Conservation (phyloP, 2,888 invertebrate species). For the Orgyia antiqua region DNA sequence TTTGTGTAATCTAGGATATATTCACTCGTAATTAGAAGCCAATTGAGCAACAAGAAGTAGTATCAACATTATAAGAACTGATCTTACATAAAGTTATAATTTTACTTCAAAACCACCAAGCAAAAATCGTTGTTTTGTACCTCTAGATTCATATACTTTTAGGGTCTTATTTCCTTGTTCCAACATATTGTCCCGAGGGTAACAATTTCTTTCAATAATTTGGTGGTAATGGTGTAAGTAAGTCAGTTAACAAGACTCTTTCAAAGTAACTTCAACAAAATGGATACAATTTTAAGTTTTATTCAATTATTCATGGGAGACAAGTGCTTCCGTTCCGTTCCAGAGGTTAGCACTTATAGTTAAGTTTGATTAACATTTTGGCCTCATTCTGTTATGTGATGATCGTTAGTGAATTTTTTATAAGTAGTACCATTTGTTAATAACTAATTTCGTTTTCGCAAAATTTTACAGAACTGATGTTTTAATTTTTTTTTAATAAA, state of each 20-base stretch:
- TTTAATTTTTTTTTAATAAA: no score
- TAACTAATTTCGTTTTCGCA: no score
- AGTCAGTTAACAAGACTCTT: constrained; percentile 55
- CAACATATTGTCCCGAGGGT: constrained; percentile 27
- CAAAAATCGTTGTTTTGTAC: constrained; percentile 16
- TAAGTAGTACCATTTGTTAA: no score
- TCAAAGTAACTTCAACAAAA: constrained; percentile 38
- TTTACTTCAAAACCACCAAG: constrained; percentile 24
- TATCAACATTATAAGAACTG: constrained; percentile 30
- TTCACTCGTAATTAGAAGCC: constrained; percentile 42
- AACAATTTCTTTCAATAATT: constrained; percentile 57
- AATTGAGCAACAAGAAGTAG: constrained; percentile 43
- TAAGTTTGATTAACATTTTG: constrained; percentile 12
- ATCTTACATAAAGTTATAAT: constrained; percentile 43
- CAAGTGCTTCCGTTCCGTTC: constrained; percentile 4
- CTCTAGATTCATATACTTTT: constrained; percentile 9
- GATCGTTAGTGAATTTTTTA: constrained; percentile 5
- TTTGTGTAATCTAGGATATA: no score
- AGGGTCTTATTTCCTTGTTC: constrained; percentile 18
- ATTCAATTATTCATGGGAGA: constrained; percentile 41
- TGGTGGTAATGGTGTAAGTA: constrained; percentile 50
- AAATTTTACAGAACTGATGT: no score
- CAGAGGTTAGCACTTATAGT: constrained; percentile 7
- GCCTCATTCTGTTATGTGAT: constrained; percentile 4
- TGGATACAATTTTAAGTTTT: constrained; percentile 42